These are phyloP conservation scores for Thalassophryne amazonica DNA, from an alignment of 2,797 vertebrate species.

Conservation along the genomic window DNA sequence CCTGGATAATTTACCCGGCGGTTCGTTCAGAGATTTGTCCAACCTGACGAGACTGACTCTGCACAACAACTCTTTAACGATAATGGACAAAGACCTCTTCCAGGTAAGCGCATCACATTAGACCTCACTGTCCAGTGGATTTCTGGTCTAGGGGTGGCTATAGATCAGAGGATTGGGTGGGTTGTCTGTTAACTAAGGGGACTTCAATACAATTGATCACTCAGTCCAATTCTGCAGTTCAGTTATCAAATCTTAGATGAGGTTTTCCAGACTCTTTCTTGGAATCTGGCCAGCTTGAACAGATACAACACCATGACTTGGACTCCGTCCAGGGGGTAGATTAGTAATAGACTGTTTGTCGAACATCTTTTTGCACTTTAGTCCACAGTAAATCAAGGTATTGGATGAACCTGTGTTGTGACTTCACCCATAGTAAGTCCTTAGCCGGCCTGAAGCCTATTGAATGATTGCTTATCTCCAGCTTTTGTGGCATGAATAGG, in stretches of 20 bases:
- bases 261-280: neutral
- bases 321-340: slow-evolving; percentile 31
- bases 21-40: slow-evolving; percentile 87
- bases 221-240: no score
- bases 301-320: slow-evolving; percentile 21
- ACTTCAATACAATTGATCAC: no score
- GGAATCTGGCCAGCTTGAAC: slow-evolving; percentile 15
- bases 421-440: slow-evolving; percentile 15
- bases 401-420: slow-evolving; percentile 18
- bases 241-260: slow-evolving; percentile 3
- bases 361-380: slow-evolving; percentile 34
- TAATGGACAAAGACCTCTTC: slow-evolving; percentile 89
- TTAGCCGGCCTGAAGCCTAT: no score
- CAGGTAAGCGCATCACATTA: slow-evolving; percentile 61
- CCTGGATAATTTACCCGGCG: slow-evolving; percentile 90
- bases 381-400: slow-evolving; percentile 13
- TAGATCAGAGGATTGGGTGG: no score
- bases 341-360: slow-evolving; percentile 41
- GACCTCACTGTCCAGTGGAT: neutral
- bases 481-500: no score
- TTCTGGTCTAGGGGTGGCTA: no score
- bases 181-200: no score
- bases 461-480: no score
- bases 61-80: slow-evolving; percentile 94
- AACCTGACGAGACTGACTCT: slow-evolving; percentile 91